A percentile compares a stretch with the other conserved stretches of the same genome.
phyloP scores from a whole-genome alignment of 2,797 vertebrate species.

The Smutsia gigantea region DNA sequence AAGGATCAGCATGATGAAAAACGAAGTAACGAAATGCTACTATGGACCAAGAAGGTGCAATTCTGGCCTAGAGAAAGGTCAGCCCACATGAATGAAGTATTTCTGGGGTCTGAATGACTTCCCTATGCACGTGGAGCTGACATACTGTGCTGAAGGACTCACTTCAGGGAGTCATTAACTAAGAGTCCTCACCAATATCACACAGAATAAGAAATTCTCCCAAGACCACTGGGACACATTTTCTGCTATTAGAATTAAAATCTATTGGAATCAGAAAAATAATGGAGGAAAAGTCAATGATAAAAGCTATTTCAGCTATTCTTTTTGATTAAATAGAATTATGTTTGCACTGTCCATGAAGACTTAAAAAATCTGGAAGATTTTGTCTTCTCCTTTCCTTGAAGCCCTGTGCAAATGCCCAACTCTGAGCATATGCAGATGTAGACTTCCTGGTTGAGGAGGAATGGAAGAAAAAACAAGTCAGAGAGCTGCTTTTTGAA shows the following conservation, averaged over 20 bases:
- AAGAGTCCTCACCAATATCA: conserved; percentile 11
- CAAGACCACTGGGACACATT: not conserved
- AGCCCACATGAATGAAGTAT: not conserved
- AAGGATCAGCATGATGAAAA: conserved; percentile 21
- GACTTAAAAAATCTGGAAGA: conserved; percentile 56
- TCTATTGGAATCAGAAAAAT: conserved; percentile 9
- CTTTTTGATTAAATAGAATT: not conserved
- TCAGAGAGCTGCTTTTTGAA: not conserved
- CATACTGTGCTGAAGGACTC: conserved; percentile 19
- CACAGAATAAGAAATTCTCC: not conserved
- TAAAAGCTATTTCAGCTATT: not conserved
- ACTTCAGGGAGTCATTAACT: conserved; percentile 1
- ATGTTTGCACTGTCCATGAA: not conserved
- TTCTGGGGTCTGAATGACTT: not conserved
- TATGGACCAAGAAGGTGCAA: not conserved
- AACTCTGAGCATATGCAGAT: not conserved
- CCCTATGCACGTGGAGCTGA: not conserved
- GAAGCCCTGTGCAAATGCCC: not conserved
- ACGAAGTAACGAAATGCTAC: not conserved
- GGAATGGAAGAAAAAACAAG: not conserved
- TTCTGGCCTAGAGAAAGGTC: not conserved
- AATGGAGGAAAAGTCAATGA: conserved; percentile 34
- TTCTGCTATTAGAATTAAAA: conserved; percentile 50
- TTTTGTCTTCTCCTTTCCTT: not conserved
- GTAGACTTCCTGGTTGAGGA: not conserved